These are phyloP conservation scores for Arizona elegans DNA, from an alignment of 2,113 vertebrate genomes.

Conservation along the genomic window DNA sequence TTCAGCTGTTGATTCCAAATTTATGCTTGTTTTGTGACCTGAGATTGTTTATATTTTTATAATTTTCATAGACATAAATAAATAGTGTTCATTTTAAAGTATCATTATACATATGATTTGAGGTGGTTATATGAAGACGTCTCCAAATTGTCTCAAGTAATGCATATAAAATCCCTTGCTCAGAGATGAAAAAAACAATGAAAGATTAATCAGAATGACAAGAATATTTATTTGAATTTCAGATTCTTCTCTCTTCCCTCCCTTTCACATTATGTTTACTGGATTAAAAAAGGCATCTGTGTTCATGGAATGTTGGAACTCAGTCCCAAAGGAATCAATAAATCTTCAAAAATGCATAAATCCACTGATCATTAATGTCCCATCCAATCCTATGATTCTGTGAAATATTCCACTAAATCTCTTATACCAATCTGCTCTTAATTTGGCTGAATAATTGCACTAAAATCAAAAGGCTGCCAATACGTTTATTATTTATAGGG, in stretches of 20 bases:
- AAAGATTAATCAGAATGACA: not conserved
- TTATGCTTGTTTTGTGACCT: not conserved
- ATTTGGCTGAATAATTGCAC: not conserved
- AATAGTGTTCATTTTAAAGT: conserved; percentile 2
- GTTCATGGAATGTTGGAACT: not conserved
- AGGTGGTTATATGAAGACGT: not conserved
- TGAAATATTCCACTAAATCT: not conserved
- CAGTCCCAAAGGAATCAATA: not conserved
- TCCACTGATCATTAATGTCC: not conserved
- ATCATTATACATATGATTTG: conserved; percentile 1
- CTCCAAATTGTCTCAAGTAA: not conserved
- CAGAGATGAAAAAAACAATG: not conserved
- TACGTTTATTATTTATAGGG: conserved; percentile 6
- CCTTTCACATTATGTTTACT: not conserved
- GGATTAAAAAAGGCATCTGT: not conserved
- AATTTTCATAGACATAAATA: not conserved
- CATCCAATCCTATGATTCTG: not conserved
- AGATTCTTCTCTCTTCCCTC: not conserved
- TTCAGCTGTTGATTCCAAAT: not conserved
- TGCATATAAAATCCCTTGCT: not conserved
- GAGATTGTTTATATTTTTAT: conserved; percentile 1
- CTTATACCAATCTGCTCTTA: not conserved
- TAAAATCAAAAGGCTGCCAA: conserved; percentile 1
- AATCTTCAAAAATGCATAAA: not conserved
- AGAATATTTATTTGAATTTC: not conserved